Evolutionary conservation across 2,888 invertebrate species (phyloP), one percentile per base, ranked within the genome.

Genomic region (Cosmia pyralina): DNA sequence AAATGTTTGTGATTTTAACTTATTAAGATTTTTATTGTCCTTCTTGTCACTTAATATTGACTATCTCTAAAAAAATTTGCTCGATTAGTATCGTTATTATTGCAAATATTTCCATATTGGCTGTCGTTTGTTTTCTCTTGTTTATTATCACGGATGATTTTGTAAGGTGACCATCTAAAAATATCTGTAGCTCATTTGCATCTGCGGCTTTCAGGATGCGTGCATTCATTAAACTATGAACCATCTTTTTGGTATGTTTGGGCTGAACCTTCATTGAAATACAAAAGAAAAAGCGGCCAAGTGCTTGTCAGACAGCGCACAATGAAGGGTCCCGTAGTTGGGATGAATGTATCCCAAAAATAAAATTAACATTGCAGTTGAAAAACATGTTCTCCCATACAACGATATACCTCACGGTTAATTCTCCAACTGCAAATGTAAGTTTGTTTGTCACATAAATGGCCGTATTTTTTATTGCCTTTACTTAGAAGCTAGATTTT

Each of bases 1-100:
- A 96, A 85, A 28, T n/a, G 55, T 41, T 22, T 22, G 34, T 46
- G 53, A 3, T n/a, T 17, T 38, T 52, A 52, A n/a, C 13, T 66
- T 70, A 60, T 69, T 62, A 19, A 44, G 53, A 6, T 57, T 70
- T 76, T 69, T n/a, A 59, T 66, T 64, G 17, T 52, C 7, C n/a
- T 50, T 53, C 6, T 60, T 66, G 11, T 28, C 10, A 7, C 5
- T 48, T 50, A n/a, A 34, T 19, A 5, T 17, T 64, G 4, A 19
- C 4, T 22, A 34, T 63, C 13, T 46, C 4, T 28, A 19, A 28
- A 48, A 15, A 28, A 63, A 48, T 17, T 50, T 2, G 28, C 8
- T 15, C 13, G 28, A 63, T 48, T 50, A 48, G 17, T 17, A 50
- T 53, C 19, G 11, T 34, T 11, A 19, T 19, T 57, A 19, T 57